A percentile compares a stretch with the other conserved stretches of the same genome.
Evolutionary conservation across 2,113 vertebrate species (phyloP).

Genomic region (Asarcornis scutulata): DNA sequence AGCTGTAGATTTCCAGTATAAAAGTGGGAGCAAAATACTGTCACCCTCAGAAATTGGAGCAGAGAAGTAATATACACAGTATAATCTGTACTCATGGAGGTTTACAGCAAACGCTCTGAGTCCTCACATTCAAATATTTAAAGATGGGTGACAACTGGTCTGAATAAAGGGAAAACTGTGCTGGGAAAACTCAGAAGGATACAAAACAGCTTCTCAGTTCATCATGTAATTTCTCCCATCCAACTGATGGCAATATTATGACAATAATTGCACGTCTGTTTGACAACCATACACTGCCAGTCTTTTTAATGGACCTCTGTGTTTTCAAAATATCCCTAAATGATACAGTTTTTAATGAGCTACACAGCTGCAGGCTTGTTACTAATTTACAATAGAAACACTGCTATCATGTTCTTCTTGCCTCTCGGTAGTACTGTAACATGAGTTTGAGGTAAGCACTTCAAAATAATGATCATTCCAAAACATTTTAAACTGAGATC

Average conservation of each 20-base stretch:
- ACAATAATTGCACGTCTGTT: conserved; percentile 68
- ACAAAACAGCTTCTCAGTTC: conserved; percentile 26
- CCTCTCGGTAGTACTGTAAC: background rate
- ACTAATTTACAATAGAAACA: background rate
- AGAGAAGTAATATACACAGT: background rate
- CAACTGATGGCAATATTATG: conserved; percentile 62
- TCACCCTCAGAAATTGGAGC: background rate
- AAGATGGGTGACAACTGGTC: background rate
- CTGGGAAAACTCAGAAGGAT: conserved; percentile 26
- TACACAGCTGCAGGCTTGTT: conserved; percentile 64
- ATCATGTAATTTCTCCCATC: conserved; percentile 52
- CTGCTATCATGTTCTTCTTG: background rate
- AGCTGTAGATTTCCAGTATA: accelerated
- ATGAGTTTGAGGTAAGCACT: background rate
- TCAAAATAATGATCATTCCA: background rate
- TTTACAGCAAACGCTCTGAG: background rate
- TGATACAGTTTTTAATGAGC: conserved; percentile 65
- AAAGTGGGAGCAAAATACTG: background rate
- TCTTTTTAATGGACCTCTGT: conserved; percentile 65
- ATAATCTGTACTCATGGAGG: background rate
- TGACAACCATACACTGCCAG: conserved; percentile 45
- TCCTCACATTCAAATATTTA: background rate
- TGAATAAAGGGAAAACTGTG: conserved; percentile 54
- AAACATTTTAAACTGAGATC: background rate
- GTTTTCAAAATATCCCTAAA: conserved; percentile 71